A percentile compares a stretch with the other conserved stretches of the same genome.
Conservation (phyloP, 35 echinoderm and acorn worm species). For the Chiridota heheva region DNA sequence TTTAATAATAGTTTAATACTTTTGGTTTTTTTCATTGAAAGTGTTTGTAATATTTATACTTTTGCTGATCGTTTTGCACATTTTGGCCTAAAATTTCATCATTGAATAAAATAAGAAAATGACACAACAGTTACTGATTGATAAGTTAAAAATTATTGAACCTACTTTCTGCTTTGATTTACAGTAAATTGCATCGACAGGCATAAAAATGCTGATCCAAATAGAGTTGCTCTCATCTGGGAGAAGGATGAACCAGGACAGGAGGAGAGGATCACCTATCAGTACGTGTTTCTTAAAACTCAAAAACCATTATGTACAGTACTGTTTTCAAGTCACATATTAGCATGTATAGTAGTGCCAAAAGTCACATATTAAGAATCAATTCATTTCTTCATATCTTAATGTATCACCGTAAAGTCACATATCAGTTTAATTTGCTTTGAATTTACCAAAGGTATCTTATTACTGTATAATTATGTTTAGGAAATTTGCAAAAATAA, state of each 20-base stretch:
- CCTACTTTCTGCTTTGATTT: conserved; percentile 12
- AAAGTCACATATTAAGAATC: not conserved
- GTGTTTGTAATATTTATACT: too few species aligned
- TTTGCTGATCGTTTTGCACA: too few species aligned
- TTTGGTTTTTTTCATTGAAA: too few species aligned
- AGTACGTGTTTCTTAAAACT: conserved; percentile 48
- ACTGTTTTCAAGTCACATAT: not conserved
- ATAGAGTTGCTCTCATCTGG: conserved; percentile 93
- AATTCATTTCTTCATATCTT: not conserved
- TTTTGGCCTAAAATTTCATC: too few species aligned
- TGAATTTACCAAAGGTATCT: too few species aligned
- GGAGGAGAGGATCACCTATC: conserved; percentile 79
- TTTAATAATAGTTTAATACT: too few species aligned
- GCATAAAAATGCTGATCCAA: conserved; percentile 71
- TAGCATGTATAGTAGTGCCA: not conserved
- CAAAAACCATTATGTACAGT: not conserved
- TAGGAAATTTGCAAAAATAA: too few species aligned
- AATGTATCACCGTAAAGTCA: too few species aligned
- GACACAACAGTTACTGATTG: too few species aligned
- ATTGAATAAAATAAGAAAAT: too few species aligned
- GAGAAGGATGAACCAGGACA: conserved; percentile 97
- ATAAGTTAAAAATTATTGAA: not conserved
- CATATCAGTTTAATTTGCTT: too few species aligned
- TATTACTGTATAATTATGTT: too few species aligned
- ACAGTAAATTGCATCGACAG: conserved; percentile 88